Conservation (phyloP, 2,113 vertebrate genomes). For the Trichomycterus rosablanca region DNA sequence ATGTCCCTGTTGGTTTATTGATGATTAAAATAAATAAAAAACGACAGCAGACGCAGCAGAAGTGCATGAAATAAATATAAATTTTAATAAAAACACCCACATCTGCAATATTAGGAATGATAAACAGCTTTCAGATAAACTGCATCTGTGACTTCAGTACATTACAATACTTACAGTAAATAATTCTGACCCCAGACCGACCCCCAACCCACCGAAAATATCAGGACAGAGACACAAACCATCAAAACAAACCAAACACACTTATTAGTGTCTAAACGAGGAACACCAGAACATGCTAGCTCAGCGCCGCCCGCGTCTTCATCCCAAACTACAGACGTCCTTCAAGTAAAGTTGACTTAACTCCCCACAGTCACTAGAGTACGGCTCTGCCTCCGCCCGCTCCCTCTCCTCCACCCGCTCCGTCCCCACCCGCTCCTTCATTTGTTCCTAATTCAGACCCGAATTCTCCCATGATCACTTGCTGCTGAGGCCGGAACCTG, state of each 20-base stretch:
- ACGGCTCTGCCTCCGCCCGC: constrained; percentile 89
- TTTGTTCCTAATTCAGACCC: no score
- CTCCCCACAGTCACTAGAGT: constrained; percentile 87
- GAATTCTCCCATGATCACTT: no score
- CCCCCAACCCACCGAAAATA: constrained; percentile 61
- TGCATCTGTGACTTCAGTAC: constrained; percentile 96
- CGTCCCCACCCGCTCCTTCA: no score
- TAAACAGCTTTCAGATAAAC: constrained; percentile 99
- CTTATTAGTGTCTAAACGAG: constrained; percentile 93
- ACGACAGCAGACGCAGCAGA: no score
- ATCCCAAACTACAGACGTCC: constrained; percentile 80
- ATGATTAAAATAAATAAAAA: no score
- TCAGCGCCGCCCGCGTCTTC: constrained; percentile 76
- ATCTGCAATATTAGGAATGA: constrained; percentile 70
- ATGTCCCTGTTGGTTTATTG: no score
- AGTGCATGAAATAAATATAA: constrained; percentile 99
- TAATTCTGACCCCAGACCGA: constrained; percentile 85
- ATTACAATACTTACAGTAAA: constrained; percentile 99
- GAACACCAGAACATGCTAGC: constrained; percentile 76
- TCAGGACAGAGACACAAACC: constrained; percentile 62
- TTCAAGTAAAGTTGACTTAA: constrained; percentile 97
- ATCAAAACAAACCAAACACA: constrained; percentile 69
- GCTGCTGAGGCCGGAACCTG: no score
- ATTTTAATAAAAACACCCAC: constrained; percentile 99
- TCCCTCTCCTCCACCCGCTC: constrained; percentile 70